These are phyloP conservation scores for Neomicropteryx cornuta DNA, from an alignment of 1,140 invertebrate genomes.

Conservation along the genomic window DNA sequence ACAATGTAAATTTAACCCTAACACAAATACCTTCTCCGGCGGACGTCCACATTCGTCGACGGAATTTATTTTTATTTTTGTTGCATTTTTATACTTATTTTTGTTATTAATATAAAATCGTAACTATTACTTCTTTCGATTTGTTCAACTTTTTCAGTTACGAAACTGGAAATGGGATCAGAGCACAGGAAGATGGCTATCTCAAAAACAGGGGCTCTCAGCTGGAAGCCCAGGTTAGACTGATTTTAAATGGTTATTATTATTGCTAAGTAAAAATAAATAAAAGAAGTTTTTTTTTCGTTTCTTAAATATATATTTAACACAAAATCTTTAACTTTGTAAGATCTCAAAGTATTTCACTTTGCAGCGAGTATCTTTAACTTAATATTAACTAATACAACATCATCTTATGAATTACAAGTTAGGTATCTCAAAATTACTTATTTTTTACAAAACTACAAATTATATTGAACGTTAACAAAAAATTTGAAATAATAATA, in stretches of 20 bases:
- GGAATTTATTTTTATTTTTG: no score
- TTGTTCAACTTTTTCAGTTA: conserved; percentile 31
- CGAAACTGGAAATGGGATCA: conserved; percentile 51
- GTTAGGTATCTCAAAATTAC: background rate
- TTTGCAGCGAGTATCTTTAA: no score
- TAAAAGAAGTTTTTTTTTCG: background rate
- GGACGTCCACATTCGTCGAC: no score
- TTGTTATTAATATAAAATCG: conserved; percentile 1
- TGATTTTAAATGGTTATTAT: background rate
- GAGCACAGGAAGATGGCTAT: conserved; percentile 47
- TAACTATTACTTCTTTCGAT: background rate
- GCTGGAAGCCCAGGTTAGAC: conserved; percentile 33
- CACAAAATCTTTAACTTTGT: conserved; percentile 4
- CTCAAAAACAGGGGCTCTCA: conserved; percentile 40
- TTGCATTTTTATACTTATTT: background rate
- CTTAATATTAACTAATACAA: background rate
- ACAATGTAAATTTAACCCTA: no score
- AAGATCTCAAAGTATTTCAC: background rate
- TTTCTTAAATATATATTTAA: conserved; percentile 4
- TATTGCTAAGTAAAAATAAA: background rate
- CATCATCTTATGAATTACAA: background rate
- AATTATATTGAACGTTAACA: no score
- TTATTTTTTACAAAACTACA: no score
- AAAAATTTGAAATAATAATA: no score
- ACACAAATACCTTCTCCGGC: no score